phyloP scores from a whole-genome alignment of 2,113 vertebrate species.

The Nannospalax galili region DNA sequence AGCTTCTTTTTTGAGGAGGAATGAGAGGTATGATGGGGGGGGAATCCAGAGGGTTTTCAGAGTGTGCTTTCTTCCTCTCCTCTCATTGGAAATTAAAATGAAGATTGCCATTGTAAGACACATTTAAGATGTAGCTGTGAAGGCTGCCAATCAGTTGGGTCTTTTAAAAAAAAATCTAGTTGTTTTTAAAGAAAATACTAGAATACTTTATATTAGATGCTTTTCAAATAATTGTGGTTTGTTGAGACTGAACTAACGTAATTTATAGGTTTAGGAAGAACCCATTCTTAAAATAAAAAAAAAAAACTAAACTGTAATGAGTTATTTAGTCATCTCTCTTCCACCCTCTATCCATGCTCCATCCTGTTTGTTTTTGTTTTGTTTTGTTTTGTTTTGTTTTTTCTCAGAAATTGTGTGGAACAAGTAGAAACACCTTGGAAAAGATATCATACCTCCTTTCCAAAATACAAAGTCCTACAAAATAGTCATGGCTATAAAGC shows the following conservation, averaged over 20 bases:
- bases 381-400: no score
- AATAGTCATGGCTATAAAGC: slow-evolving; percentile 6
- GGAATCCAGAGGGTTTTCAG: slow-evolving; percentile 36
- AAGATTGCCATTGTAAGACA: slow-evolving; percentile 64
- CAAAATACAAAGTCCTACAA: slow-evolving; percentile 7
- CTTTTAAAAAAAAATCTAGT: background rate
- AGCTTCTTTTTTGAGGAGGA: slow-evolving; percentile 69
- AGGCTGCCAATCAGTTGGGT: slow-evolving; percentile 58
- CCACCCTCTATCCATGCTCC: background rate
- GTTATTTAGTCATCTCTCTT: slow-evolving; percentile 37
- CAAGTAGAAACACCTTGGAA: slow-evolving; percentile 48
- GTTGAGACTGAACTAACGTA: slow-evolving; percentile 48
- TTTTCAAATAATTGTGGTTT: slow-evolving; percentile 40
- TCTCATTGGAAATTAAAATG: slow-evolving; percentile 73
- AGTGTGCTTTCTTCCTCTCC: slow-evolving; percentile 63
- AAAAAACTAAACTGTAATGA: background rate
- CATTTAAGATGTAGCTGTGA: slow-evolving; percentile 62
- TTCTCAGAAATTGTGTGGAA: slow-evolving; percentile 28
- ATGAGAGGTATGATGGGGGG: slow-evolving; percentile 39
- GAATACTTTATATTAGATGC: slow-evolving; percentile 53
- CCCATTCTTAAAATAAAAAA: background rate
- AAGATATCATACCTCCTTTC: background rate
- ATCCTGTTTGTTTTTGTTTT: no score
- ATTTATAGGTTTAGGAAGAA: slow-evolving; percentile 37
- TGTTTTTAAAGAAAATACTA: slow-evolving; percentile 52